These are phyloP conservation scores for Helicoverpa zea DNA, from an alignment of 1,140 invertebrate species.

Conservation along the genomic window DNA sequence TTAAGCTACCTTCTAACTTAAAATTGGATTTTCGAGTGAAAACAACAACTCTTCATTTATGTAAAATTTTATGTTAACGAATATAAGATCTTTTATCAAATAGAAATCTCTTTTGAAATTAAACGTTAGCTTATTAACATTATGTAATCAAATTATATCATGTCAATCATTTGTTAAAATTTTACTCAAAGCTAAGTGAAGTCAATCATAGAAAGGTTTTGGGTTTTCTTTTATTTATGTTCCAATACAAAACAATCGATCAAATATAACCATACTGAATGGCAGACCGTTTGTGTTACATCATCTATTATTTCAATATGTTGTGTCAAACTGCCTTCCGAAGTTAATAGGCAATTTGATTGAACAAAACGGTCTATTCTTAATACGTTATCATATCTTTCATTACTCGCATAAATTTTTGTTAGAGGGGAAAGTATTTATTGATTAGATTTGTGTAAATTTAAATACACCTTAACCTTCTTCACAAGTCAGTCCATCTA, in stretches of 20 bases:
- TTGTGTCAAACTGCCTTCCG: not conserved
- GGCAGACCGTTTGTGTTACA: not conserved
- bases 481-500: too few species aligned
- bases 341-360: conserved; percentile 7
- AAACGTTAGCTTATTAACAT: too few species aligned
- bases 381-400: conserved; percentile 1
- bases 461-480: too few species aligned
- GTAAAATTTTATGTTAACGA: not conserved
- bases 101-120: too few species aligned
- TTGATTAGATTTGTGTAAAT: too few species aligned
- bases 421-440: too few species aligned
- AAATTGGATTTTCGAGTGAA: conserved; percentile 10
- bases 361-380: conserved; percentile 1
- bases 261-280: not conserved
- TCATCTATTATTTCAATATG: not conserved
- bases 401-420: not conserved
- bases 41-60: not conserved
- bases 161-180: not conserved
- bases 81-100: too few species aligned
- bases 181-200: not conserved
- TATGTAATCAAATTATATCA: too few species aligned
- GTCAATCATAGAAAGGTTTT: not conserved
- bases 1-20: not conserved
- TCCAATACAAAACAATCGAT: not conserved
- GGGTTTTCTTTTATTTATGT: conserved; percentile 3